Evolutionary conservation across 2,797 vertebrate species (phyloP).

Genomic region (Pseudochromis fuscus): DNA sequence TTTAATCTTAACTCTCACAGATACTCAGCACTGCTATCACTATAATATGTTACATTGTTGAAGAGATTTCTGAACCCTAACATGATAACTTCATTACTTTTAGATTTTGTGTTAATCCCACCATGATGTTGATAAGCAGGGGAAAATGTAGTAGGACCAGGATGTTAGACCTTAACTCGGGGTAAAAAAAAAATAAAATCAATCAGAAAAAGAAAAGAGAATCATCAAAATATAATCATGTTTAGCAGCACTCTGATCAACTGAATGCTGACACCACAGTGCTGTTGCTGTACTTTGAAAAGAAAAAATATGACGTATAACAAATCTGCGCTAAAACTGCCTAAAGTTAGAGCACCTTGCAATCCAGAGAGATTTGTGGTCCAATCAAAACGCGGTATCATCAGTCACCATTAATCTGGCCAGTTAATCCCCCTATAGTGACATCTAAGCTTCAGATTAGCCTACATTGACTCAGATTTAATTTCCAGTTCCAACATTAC

Average conservation of each 20-base stretch:
- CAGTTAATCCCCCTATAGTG: conserved; percentile 47
- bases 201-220: too few species aligned
- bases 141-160: conserved; percentile 2
- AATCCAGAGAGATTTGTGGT: conserved; percentile 27
- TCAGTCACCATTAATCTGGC: conserved; percentile 56
- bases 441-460: conserved; percentile 55
- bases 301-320: not conserved
- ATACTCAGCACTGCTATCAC: too few species aligned
- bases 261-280: not conserved
- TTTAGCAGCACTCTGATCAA: not conserved
- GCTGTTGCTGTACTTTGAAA: not conserved
- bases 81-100: too few species aligned
- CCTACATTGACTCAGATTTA: conserved; percentile 48
- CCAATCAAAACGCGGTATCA: conserved; percentile 38
- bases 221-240: too few species aligned
- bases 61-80: too few species aligned
- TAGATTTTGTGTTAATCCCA: not conserved
- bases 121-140: not conserved
- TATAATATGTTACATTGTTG: too few species aligned
- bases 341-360: conserved; percentile 8
- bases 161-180: not conserved
- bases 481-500: conserved; percentile 28
- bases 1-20: too few species aligned
- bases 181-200: not conserved
- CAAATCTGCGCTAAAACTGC: conserved; percentile 16